Evolutionary conservation across 1,140 invertebrate species (phyloP), one percentile per base, ranked within the genome.

Genomic region (Brachionus manjavacas): DNA sequence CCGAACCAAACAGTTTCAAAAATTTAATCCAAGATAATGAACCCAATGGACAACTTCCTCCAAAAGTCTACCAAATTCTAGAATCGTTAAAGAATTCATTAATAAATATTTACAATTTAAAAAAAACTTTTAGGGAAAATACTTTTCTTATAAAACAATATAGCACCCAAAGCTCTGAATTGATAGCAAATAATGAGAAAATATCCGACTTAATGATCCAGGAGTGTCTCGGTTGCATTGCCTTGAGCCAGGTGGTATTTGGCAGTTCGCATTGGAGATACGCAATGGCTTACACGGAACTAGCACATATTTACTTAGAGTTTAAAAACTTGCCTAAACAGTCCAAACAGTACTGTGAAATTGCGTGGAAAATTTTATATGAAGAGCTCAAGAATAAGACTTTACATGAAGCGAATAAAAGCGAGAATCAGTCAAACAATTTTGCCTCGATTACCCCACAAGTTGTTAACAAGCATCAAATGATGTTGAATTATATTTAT

Each of bases 61-160:
- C 8, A 20, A 49, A 49, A 25, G 43, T 76, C n/a, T 25, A 23
- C 11, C 41, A 46, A 76, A 7, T 23, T 25, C 25, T 76, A 14
- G 11, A 49, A 6, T 49, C 72, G 12, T 7, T 76, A 6, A 46
- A 76, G 52, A 23, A 76, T n/a, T 76, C 72, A 76, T 11, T 28
- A 14, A 46, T 76, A 4, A 76, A 76, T 52, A 25, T 76, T 76
- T 49, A 46, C 23, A 76, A 76, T 25, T 76, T 76, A 23, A 76
- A 76, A 31, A 76, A 49, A n/a, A 49, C 41, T 12, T 76, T 76
- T 16, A 49, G 52, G 43, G 72, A 76, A 76, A 76, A 76, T 49
- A 14, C 49, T 6, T 14, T 3, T n/a, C 6, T 25, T 14, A 76
- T 76, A 52, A 46, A 76, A 76, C 14, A 49, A 49, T 49, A 14